Conservation (phyloP, 2,888 invertebrate species). For the Thymelicus sylvestris region DNA sequence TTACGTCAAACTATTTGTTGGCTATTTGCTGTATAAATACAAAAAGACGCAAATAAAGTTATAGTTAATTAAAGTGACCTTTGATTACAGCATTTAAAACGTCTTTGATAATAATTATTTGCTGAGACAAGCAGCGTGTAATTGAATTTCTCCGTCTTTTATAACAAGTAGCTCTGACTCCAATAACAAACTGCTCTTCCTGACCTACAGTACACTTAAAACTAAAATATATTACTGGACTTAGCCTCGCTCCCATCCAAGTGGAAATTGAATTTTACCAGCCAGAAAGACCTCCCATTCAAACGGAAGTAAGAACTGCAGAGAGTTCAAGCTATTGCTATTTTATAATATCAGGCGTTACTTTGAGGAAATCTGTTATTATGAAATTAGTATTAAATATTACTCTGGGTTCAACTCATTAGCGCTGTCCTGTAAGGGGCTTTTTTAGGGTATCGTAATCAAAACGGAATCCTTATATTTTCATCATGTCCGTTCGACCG, state of each 20-base stretch:
- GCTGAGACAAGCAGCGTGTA: neutral
- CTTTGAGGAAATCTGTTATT: neutral
- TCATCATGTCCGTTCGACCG: no score
- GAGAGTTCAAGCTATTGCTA: neutral
- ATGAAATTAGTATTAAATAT: no score
- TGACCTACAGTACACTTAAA: neutral
- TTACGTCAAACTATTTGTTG: no score
- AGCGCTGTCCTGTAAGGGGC: no score
- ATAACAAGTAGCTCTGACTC: neutral
- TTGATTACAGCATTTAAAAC: no score
- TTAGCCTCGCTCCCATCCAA: neutral
- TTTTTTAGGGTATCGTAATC: no score
- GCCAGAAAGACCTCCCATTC: neutral
- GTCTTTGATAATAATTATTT: neutral
- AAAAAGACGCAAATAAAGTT: no score
- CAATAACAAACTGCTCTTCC: conserved; percentile 7
- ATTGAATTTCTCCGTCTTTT: conserved; percentile 4
- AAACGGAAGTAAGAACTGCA: neutral
- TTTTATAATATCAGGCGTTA: neutral
- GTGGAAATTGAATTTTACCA: neutral
- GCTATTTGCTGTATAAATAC: no score
- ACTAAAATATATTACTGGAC: conserved; percentile 9
- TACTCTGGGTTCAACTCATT: no score
- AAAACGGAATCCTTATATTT: no score
- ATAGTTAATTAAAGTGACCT: no score